Evolutionary conservation across 1,140 invertebrate genomes (phyloP), one percentile per base, ranked within the genome.

Genomic region (Apis dorsata): DNA sequence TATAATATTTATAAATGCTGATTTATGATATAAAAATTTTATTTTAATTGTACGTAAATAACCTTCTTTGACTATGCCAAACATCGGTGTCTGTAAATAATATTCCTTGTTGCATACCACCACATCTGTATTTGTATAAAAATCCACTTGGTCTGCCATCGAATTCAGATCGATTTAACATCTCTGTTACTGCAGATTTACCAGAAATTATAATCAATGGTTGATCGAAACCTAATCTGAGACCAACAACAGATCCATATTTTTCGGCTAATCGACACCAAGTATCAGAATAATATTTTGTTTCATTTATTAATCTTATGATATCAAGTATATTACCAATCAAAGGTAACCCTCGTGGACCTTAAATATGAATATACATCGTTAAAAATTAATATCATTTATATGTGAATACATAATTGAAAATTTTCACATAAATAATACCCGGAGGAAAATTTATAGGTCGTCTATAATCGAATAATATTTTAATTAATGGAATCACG

Each of bases 41-140:
- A 34, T 24, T n/a, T 53, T 9, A 13, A 15, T 10, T 69, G 13
- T 34, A 34, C 34, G 34, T 85, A n/a, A n/a, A n/a, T n/a, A n/a
- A 93, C 90, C 95, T 94, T 89, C 93, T 90, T 81, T 93, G 92
- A n/a, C 91, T 88, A 11, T 21, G 74, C 94, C 93, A 94, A 13
- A 91, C 77, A 59, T 91, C 84, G 1, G 92, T 93, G 63, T 94
- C 93, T 10, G 91, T 93, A 12, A 94, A 93, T 9, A 93, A 59
- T 13, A 94, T 83, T 70, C 93, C 93, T 17, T 90, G 88, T 24
- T 74, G 84, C 60, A 84, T 70, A 0, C 92, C 93, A 9, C 91
- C 75, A 1, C 90, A 91, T 65, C 92, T 88, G 15, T 89, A 86
- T 28, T 75, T 87, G 69, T 90, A 89, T 10, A 92, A 62, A 74